These are phyloP conservation scores for Patella depressa DNA, from an alignment of 2,888 invertebrate species.

Conservation along the genomic window DNA sequence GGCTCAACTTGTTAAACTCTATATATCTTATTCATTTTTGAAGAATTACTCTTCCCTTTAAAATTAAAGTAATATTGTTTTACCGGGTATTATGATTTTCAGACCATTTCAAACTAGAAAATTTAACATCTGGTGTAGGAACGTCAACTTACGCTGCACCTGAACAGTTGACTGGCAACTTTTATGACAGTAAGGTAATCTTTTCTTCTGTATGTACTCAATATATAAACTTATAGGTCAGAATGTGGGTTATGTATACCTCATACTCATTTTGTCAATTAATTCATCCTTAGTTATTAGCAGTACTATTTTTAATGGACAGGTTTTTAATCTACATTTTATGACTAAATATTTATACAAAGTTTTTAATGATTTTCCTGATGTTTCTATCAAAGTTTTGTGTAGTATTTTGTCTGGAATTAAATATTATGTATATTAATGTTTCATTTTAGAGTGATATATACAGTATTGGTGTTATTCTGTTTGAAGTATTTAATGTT, in stretches of 20 bases:
- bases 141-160: slow-evolving; percentile 87
- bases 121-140: slow-evolving; percentile 77
- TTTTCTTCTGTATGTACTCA: not conserved
- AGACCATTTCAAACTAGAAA: slow-evolving; percentile 40
- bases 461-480: slow-evolving; percentile 86
- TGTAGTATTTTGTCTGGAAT: too few species aligned
- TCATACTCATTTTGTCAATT: too few species aligned
- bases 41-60: too few species aligned
- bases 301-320: too few species aligned
- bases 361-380: too few species aligned
- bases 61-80: too few species aligned
- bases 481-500: slow-evolving; percentile 81
- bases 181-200: slow-evolving; percentile 81
- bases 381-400: too few species aligned
- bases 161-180: slow-evolving; percentile 80
- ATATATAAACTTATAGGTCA: not conserved
- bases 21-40: too few species aligned
- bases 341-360: too few species aligned
- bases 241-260: not conserved
- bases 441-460: slow-evolving; percentile 78
- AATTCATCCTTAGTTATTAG: too few species aligned
- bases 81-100: slow-evolving; percentile 14
- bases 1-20: too few species aligned
- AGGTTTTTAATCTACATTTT: too few species aligned
- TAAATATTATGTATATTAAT: not conserved